phyloP scores from a whole-genome alignment of 2,797 vertebrate genomes.

The Oreonectes daqikongensis region DNA sequence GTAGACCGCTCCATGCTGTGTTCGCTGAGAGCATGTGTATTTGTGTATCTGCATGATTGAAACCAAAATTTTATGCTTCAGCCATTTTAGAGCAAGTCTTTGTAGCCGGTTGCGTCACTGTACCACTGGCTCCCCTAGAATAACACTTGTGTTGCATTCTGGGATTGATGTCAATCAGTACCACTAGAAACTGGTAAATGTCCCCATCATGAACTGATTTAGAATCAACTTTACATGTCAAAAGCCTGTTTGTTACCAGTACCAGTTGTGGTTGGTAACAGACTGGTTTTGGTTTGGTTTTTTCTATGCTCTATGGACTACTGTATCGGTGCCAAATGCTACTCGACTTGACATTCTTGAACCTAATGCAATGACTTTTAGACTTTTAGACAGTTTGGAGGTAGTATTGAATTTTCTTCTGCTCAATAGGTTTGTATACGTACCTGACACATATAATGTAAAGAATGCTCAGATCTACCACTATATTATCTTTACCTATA shows the following conservation, averaged over 20 bases:
- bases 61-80: conserved; percentile 40
- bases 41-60: conserved; percentile 45
- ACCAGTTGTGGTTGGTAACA: not conserved
- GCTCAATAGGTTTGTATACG: not conserved
- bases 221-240: not conserved
- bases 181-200: not conserved
- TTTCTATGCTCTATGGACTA: not conserved
- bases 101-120: conserved; percentile 37
- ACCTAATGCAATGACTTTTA: not conserved
- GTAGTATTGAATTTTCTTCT: not conserved
- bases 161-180: conserved; percentile 24
- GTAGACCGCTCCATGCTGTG: not conserved
- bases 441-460: not conserved
- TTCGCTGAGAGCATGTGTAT: conserved; percentile 28
- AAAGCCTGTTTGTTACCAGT: not conserved
- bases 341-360: not conserved
- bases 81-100: conserved; percentile 28
- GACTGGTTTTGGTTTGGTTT: not conserved
- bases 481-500: conserved; percentile 1
- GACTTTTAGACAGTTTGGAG: not conserved
- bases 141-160: conserved; percentile 22
- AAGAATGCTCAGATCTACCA: not conserved
- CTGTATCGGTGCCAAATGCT: not conserved
- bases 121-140: not conserved
- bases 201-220: conserved; percentile 13